Conservation (phyloP, 2,113 vertebrate species). For the Climacteris rufus region DNA sequence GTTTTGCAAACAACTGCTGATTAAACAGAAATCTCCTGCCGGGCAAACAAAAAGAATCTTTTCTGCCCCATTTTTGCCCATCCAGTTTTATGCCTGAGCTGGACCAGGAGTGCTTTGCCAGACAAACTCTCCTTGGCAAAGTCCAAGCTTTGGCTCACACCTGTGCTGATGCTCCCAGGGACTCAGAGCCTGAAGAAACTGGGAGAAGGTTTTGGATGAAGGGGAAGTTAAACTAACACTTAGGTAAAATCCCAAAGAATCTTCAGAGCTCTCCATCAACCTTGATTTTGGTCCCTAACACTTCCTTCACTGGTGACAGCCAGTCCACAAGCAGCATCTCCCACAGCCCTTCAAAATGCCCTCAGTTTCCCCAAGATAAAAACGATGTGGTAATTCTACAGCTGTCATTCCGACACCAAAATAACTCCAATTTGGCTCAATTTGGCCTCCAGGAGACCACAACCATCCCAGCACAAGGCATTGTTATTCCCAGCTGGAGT, state of each 20-base stretch:
- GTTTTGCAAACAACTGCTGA: conserved; percentile 53
- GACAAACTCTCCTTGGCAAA: not conserved
- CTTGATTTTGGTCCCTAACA: not conserved
- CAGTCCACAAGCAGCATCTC: not conserved
- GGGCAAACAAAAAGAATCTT: conserved; percentile 30
- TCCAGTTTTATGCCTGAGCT: not conserved
- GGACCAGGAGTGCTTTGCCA: not conserved
- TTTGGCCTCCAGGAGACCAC: not conserved
- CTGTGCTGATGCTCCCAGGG: not conserved
- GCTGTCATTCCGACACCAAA: not conserved
- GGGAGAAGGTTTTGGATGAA: not conserved
- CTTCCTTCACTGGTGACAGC: not conserved
- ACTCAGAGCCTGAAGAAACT: not conserved
- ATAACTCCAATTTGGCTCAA: not conserved
- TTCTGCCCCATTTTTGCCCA: not conserved
- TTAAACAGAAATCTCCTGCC: conserved; percentile 42
- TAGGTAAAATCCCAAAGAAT: not conserved
- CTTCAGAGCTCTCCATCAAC: not conserved
- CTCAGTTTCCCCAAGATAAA: not conserved
- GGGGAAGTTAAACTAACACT: not conserved
- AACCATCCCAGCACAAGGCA: not conserved
- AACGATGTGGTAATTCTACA: not conserved
- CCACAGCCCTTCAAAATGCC: not conserved
- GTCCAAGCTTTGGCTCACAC: not conserved
- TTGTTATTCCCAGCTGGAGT: not conserved